Base-by-base conservation (phyloP, 1,140 invertebrate species). In the Triops longicaudatus region DNA sequence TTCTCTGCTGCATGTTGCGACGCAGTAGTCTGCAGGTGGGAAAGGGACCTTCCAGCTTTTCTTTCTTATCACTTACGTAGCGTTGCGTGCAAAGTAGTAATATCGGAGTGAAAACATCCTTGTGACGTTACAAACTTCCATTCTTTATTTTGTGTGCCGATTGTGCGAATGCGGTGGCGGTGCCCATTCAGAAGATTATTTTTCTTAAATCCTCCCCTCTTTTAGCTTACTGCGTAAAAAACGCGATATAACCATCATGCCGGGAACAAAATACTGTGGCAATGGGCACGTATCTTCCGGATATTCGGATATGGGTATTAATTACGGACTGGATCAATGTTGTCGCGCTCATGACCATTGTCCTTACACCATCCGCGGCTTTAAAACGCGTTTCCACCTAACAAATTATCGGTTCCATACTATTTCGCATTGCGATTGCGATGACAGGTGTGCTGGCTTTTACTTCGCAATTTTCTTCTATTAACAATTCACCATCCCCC, bases 361-460 rank as follows among this genome's bases (percentile, higher is more conserved):
- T 81, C 81, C 85, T 1, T 79, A 85, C 78, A 89, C 88, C 80
- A 93, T 96, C 79, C 87, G 88, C 37, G 88, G 87, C 17, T 89
- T 94, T 82, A 87, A 87, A 22, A 87, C 86, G 76, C 87, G 87
- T 81, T 94, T 89, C 83, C 88, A 89, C 78, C 86, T 91, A 78
- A 92, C 92, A 87, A 96, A 96, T 87, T 89, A 87, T 82, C 87
- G 90, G 74, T 90, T 92, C 43, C 92, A 91, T 84, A 95, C 93
- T 9, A 84, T 95, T n/a, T 93, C 91, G 77, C 91, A 94, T 82
- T 96, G 94, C 84, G 86, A 85, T 74, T 96, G 94, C 83, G 94
- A 96, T 86, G 87, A 88, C 84, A 93, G 90, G 92, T 94, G 87
- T 85, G 86, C n/a, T 27, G 44, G 72, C 41, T 74, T 50, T 44